Evolutionary conservation across 2,113 vertebrate genomes (phyloP).

Genomic region (Syrrhaptes paradoxus): DNA sequence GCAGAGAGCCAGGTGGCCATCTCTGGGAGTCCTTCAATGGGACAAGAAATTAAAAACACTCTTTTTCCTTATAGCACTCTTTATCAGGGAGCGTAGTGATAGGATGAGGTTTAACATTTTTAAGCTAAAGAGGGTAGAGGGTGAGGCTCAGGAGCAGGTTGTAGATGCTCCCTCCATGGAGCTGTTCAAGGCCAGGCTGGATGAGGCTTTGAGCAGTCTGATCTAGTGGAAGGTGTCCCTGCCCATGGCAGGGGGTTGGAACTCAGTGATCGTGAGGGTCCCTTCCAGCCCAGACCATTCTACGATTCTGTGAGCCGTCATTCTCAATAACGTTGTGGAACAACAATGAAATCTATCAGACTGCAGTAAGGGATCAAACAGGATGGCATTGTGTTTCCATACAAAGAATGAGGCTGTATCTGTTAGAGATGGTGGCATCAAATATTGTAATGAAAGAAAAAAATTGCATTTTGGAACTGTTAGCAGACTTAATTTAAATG

Average conservation of each 20-base stretch:
- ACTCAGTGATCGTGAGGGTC: no score
- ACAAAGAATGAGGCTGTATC: not conserved
- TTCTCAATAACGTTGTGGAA: not conserved
- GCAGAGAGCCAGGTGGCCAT: not conserved
- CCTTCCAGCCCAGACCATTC: no score
- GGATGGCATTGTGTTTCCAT: not conserved
- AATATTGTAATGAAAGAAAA: not conserved
- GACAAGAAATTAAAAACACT: not conserved
- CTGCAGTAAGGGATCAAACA: not conserved
- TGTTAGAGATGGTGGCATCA: not conserved
- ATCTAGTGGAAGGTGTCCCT: no score
- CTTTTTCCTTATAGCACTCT: not conserved
- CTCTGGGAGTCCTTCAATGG: not conserved
- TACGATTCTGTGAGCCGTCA: not conserved
- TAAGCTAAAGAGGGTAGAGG: no score
- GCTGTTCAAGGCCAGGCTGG: no score
- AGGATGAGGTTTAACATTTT: no score
- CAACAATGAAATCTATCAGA: not conserved
- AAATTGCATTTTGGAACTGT: not conserved
- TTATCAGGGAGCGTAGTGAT: no score
- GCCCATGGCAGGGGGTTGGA: no score
- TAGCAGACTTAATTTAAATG: not conserved
- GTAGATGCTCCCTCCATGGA: no score
- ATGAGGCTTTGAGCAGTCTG: no score
- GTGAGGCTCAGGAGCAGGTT: no score